phyloP scores from a whole-genome alignment of 2,113 vertebrate genomes.

The Entosphenus tridentatus region DNA sequence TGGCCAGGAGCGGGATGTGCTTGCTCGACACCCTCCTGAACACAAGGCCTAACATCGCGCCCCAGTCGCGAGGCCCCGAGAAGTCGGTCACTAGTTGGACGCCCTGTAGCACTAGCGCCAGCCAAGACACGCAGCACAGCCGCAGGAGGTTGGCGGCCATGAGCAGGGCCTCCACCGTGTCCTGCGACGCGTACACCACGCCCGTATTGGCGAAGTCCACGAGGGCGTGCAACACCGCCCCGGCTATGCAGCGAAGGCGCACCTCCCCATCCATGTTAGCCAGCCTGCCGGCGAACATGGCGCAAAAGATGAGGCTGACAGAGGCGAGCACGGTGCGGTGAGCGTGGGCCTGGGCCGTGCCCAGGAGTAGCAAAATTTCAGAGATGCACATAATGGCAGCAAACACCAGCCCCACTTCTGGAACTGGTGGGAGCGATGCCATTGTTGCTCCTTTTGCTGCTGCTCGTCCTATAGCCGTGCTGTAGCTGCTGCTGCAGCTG shows the following conservation, averaged over 20 bases:
- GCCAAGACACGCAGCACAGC: too few species aligned
- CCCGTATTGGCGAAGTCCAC: slow-evolving; percentile 93
- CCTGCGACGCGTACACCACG: slow-evolving; percentile 81
- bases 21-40: too few species aligned
- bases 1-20: too few species aligned
- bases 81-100: too few species aligned
- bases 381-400: slow-evolving; percentile 77
- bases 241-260: slow-evolving; percentile 80
- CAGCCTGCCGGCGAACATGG: slow-evolving; percentile 94
- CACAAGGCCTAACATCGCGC: too few species aligned
- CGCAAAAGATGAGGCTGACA: slow-evolving; percentile 96
- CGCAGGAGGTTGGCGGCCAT: slow-evolving; percentile 83
- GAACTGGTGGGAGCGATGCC: slow-evolving; percentile 81
- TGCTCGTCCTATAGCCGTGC: slow-evolving; percentile 74
- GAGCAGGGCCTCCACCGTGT: slow-evolving; percentile 80
- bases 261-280: slow-evolving; percentile 74
- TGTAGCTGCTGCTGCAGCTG: too few species aligned
- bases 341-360: slow-evolving; percentile 83
- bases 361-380: slow-evolving; percentile 69
- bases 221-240: slow-evolving; percentile 58
- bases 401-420: slow-evolving; percentile 84
- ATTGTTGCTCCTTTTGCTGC: slow-evolving; percentile 96
- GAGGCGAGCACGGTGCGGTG: slow-evolving; percentile 90
- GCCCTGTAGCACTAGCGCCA: too few species aligned
- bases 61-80: too few species aligned